phyloP scores from a whole-genome alignment of 1,140 invertebrate genomes.

The Ooceraea biroi region DNA sequence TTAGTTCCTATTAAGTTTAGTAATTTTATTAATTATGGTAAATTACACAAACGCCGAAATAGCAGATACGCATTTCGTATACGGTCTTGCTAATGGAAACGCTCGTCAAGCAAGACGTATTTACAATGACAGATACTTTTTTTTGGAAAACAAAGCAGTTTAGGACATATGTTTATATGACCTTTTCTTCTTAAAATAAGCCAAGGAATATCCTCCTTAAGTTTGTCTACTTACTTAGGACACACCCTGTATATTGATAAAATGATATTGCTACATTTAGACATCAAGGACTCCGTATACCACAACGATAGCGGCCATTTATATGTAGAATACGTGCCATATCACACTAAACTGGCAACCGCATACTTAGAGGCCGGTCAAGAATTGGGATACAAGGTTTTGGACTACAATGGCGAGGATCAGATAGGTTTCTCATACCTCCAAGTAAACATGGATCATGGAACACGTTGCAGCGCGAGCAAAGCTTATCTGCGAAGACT shows the following conservation, averaged over 20 bases:
- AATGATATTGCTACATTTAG: constrained; percentile 61
- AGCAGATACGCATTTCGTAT: too few relatives aligned
- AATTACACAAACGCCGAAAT: too few relatives aligned
- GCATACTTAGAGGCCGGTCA: constrained; percentile 88
- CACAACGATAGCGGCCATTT: constrained; percentile 85
- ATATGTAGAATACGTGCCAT: constrained; percentile 83
- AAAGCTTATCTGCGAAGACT: constrained; percentile 88
- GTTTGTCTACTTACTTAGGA: neutral
- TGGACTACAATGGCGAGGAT: constrained; percentile 87
- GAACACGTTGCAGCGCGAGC: constrained; percentile 88
- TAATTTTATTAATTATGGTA: too few relatives aligned
- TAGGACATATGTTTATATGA: too few relatives aligned
- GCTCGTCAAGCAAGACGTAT: too few relatives aligned
- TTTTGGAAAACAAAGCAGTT: too few relatives aligned
- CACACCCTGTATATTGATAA: neutral
- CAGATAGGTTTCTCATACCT: constrained; percentile 88
- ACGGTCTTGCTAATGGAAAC: too few relatives aligned
- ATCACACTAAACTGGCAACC: constrained; percentile 82
- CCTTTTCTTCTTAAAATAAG: too few relatives aligned
- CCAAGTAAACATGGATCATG: constrained; percentile 90
- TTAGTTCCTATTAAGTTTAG: too few relatives aligned
- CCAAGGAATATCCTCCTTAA: too few relatives aligned
- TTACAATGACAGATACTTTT: too few relatives aligned
- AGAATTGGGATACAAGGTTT: constrained; percentile 85
- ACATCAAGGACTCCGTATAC: constrained; percentile 82